Conservation (phyloP, 2,888 invertebrate species). For the Ormyrus pomaceus region DNA sequence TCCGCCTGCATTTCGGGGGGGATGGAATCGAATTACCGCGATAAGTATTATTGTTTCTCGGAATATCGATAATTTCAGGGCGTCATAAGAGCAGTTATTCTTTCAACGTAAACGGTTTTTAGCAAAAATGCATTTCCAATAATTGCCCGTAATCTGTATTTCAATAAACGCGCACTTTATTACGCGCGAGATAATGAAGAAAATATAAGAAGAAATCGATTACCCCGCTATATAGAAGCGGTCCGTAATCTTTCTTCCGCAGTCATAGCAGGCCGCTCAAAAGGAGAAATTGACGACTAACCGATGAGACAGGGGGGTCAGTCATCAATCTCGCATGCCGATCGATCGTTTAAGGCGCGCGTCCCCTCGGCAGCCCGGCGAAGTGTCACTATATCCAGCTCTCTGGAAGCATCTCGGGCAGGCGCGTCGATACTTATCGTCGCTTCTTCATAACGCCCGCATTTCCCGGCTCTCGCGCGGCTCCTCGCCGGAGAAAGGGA, state of each 20-base stretch:
- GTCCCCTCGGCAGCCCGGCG: neutral
- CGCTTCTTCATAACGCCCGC: constrained; percentile 59
- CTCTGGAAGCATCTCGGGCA: neutral
- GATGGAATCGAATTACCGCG: no score
- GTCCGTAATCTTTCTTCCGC: neutral
- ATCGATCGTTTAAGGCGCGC: constrained; percentile 46
- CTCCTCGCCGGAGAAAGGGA: constrained; percentile 53
- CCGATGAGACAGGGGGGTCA: neutral
- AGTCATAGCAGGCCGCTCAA: neutral
- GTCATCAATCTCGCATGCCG: constrained; percentile 47
- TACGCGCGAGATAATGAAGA: no score
- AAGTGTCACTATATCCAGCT: no score
- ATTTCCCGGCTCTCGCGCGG: constrained; percentile 3
- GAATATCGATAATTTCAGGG: no score
- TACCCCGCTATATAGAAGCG: neutral
- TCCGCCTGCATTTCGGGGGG: no score
- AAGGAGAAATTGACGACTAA: constrained; percentile 34
- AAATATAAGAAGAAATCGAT: neutral
- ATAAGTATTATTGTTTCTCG: no score
- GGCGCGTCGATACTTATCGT: constrained; percentile 64
- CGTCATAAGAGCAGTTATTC: no score
- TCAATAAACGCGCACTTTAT: no score
- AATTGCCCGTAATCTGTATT: no score
- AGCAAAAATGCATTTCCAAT: no score
- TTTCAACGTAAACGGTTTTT: no score